These are phyloP conservation scores for Ondatra zibethicus DNA, from an alignment of 2,113 vertebrate species.

Conservation along the genomic window DNA sequence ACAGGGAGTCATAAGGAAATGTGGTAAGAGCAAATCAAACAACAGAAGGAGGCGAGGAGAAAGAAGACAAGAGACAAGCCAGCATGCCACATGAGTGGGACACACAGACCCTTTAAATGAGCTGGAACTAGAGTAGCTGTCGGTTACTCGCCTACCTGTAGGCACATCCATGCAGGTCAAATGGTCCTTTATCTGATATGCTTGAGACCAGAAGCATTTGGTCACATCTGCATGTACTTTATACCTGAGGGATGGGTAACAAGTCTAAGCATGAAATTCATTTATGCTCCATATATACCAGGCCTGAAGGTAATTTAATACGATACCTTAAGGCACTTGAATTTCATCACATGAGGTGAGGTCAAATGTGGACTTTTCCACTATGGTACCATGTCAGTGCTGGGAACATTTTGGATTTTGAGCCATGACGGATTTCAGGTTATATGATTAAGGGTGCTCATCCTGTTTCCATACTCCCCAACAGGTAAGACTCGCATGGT, in stretches of 20 bases:
- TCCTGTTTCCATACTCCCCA: too few species aligned
- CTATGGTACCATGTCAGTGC: neutral
- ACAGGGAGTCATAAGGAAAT: neutral
- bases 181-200: neutral
- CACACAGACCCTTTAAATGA: neutral
- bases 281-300: neutral
- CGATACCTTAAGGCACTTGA: neutral
- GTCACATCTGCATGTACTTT: neutral
- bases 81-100: too few species aligned
- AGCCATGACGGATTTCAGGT: neutral
- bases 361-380: neutral
- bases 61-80: neutral
- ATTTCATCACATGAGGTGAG: neutral
- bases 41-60: neutral
- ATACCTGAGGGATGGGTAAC: too few species aligned
- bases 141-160: too few species aligned
- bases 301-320: neutral
- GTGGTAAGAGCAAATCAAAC: neutral
- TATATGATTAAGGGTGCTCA: neutral
- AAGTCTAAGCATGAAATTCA: neutral
- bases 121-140: neutral
- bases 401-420: neutral
- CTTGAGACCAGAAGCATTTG: neutral
- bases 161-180: neutral
- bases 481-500: fast-evolving